Evolutionary conservation across 2,797 vertebrate species (phyloP).

Genomic region (Rhabdomys pumilio): DNA sequence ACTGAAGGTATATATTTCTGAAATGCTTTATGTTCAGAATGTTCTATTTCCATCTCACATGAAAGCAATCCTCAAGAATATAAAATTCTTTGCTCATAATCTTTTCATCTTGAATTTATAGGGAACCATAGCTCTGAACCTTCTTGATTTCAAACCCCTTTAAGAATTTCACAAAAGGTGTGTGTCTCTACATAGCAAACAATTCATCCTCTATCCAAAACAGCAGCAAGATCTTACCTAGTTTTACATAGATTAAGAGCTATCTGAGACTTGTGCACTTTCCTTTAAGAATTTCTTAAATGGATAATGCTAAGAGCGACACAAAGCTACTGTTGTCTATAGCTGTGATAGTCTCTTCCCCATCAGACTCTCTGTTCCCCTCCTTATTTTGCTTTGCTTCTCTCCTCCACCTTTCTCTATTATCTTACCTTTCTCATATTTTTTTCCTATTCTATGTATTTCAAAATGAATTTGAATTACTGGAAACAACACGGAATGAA

Average conservation of each 20-base stretch:
- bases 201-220: background rate
- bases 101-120: constrained; percentile 67
- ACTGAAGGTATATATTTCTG: constrained; percentile 26
- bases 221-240: background rate
- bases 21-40: constrained; percentile 55
- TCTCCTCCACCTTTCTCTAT: background rate
- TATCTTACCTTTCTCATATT: background rate
- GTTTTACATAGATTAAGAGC: constrained; percentile 8
- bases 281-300: constrained; percentile 6
- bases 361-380: background rate
- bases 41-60: constrained; percentile 34
- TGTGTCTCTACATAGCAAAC: background rate
- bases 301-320: background rate
- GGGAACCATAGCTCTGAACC: background rate
- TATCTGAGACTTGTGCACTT: background rate
- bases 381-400: background rate
- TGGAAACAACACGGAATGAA: background rate
- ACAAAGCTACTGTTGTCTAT: background rate
- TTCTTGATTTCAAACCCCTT: constrained; percentile 41
- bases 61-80: constrained; percentile 48
- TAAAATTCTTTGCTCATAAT: constrained; percentile 53
- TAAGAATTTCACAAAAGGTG: constrained; percentile 39
- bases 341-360: background rate
- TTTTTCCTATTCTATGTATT: background rate
- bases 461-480: background rate